Percentiles rank a stretch among this genome's conserved stretches.
Conservation (phyloP, 2,113 vertebrate genomes). For the Nerophis lumbriciformis region DNA sequence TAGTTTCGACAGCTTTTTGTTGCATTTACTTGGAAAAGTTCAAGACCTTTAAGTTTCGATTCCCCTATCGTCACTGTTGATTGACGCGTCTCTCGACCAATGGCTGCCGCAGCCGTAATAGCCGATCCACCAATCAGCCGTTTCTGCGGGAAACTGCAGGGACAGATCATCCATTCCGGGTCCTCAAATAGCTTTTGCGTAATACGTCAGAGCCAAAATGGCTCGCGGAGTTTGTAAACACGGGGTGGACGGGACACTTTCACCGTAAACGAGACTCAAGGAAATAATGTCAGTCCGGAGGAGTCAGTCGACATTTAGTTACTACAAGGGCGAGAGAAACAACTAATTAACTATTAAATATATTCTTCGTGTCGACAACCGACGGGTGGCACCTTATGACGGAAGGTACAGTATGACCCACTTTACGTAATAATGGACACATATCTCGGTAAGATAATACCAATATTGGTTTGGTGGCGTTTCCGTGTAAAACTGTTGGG, state of each 20-base stretch:
- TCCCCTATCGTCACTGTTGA: constrained; percentile 8
- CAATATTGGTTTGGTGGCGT: too few relatives aligned
- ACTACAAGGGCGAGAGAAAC: neutral
- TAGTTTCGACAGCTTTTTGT: too few relatives aligned
- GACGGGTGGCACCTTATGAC: neutral
- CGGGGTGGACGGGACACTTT: constrained; percentile 15
- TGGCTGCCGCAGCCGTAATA: accelerated
- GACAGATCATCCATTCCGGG: constrained; percentile 17
- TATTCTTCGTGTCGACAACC: neutral
- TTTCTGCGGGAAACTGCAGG: constrained; percentile 6
- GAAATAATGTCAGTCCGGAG: constrained; percentile 16
- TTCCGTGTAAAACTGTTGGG: too few relatives aligned
- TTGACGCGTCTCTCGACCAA: constrained; percentile 39
- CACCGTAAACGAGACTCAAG: constrained; percentile 17
- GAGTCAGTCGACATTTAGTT: neutral
- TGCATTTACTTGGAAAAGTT: constrained; percentile 55
- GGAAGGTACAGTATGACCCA: constrained; percentile 25
- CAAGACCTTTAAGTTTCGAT: constrained; percentile 56
- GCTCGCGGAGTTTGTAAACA: accelerated
- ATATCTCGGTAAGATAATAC: too few relatives aligned
- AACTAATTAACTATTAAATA: neutral
- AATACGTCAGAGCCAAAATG: constrained; percentile 48
- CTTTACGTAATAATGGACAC: too few relatives aligned
- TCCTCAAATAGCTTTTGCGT: neutral
- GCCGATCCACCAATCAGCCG: constrained; percentile 31